phyloP scores from a whole-genome alignment of 2,888 invertebrate genomes.

The Exephanes ischioxanthus region DNA sequence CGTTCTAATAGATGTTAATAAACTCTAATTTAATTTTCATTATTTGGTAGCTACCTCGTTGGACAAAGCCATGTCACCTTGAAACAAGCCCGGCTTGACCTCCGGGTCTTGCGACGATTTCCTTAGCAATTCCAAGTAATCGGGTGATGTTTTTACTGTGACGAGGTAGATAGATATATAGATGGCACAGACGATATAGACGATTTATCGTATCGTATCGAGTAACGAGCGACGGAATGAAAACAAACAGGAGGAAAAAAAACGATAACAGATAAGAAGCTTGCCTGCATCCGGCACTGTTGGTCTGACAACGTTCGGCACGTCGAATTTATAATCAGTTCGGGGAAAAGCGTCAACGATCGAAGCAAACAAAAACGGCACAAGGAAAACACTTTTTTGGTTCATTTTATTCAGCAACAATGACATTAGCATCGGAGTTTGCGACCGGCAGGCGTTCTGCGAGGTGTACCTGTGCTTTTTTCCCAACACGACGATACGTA shows the following conservation, averaged over 20 bases:
- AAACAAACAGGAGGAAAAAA: background rate
- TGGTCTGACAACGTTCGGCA: constrained; percentile 85
- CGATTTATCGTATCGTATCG: background rate
- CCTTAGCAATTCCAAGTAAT: constrained; percentile 69
- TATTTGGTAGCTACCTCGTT: constrained; percentile 83
- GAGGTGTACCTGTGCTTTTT: background rate
- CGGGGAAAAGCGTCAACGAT: constrained; percentile 32
- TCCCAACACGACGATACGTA: background rate
- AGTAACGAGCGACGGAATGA: background rate
- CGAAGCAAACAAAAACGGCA: background rate
- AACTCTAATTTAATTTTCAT: constrained; percentile 2
- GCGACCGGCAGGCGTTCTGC: background rate
- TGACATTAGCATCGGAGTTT: constrained; percentile 3
- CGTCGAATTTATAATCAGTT: constrained; percentile 64
- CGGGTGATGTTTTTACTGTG: constrained; percentile 66
- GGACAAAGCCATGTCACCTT: constrained; percentile 90
- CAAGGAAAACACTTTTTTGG: background rate
- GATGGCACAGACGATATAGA: background rate
- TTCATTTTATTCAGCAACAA: background rate
- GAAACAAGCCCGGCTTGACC: constrained; percentile 88
- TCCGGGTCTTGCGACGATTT: constrained; percentile 87
- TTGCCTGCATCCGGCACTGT: constrained; percentile 85
- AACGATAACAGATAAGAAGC: constrained; percentile 36
- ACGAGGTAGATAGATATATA: background rate
- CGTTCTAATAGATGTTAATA: background rate